phyloP scores from a whole-genome alignment of 2,888 invertebrate genomes.

The Dasypolia templi region DNA sequence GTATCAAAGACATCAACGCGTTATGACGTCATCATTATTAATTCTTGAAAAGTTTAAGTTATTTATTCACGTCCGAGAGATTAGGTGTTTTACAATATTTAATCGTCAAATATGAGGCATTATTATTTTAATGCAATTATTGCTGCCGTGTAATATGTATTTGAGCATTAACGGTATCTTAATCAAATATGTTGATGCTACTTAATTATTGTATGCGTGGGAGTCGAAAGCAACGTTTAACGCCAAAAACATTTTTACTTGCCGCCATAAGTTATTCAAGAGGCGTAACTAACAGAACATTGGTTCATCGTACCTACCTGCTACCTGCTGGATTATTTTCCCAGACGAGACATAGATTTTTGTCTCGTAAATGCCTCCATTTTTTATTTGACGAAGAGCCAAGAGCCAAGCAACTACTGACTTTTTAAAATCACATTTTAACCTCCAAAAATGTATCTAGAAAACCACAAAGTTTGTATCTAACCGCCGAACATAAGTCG shows the following conservation, averaged over 20 bases:
- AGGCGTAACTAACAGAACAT: slow-evolving; percentile 43
- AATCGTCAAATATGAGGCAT: slow-evolving; percentile 33
- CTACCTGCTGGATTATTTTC: slow-evolving; percentile 37
- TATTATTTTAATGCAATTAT: slow-evolving; percentile 30
- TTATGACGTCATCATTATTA: slow-evolving; percentile 53
- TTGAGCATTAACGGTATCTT: slow-evolving; percentile 23
- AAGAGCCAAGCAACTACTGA: background rate
- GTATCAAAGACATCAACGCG: slow-evolving; percentile 87
- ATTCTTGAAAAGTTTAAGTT: slow-evolving; percentile 38
- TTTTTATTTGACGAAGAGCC: slow-evolving; percentile 36
- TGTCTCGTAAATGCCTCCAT: slow-evolving; percentile 29
- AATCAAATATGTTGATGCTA: slow-evolving; percentile 49
- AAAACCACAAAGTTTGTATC: slow-evolving; percentile 2
- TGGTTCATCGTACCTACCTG: slow-evolving; percentile 41
- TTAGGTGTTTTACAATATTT: slow-evolving; percentile 38
- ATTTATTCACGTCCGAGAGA: slow-evolving; percentile 39
- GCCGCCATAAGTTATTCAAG: slow-evolving; percentile 36
- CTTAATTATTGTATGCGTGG: slow-evolving; percentile 40
- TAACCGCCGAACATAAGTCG: slow-evolving; percentile 35
- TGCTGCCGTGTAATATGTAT: slow-evolving; percentile 11
- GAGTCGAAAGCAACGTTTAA: slow-evolving; percentile 30
- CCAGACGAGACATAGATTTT: slow-evolving; percentile 57
- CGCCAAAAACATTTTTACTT: slow-evolving; percentile 38
- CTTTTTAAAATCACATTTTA: background rate
- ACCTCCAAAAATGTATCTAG: background rate